Percentiles rank a stretch among this genome's conserved stretches.
phyloP scores from a whole-genome alignment of 2,888 invertebrate genomes.

The Apamea crenata region DNA sequence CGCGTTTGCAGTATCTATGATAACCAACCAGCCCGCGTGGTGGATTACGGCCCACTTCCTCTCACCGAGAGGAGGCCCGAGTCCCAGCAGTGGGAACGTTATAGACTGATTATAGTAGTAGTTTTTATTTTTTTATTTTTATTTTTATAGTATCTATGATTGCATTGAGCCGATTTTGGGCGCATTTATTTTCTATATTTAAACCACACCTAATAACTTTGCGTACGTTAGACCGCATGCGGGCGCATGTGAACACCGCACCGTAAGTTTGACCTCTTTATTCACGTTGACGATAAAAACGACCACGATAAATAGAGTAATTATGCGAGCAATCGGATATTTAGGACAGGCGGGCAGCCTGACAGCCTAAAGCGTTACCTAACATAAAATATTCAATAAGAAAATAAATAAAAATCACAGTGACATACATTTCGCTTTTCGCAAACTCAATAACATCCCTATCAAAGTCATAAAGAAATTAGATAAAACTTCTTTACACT shows the following conservation, averaged over 20 bases:
- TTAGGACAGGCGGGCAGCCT: fast-evolving
- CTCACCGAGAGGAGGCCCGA: too few species aligned
- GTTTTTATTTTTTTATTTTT: too few species aligned
- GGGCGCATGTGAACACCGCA: background rate
- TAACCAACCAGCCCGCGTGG: too few species aligned
- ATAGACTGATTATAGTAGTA: too few species aligned
- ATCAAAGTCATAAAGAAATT: constrained; percentile 21
- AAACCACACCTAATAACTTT: background rate
- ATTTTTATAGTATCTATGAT: too few species aligned
- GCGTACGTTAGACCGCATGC: background rate
- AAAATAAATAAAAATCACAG: constrained; percentile 62
- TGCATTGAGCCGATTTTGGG: background rate
- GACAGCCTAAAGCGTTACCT: background rate
- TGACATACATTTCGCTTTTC: constrained; percentile 22
- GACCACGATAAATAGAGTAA: background rate
- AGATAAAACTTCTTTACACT: background rate
- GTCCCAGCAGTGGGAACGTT: too few species aligned
- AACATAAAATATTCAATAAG: constrained; percentile 13
- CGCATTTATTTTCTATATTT: background rate
- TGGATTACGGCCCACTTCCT: too few species aligned
- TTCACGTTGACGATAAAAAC: background rate
- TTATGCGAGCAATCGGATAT: background rate
- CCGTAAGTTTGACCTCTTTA: background rate
- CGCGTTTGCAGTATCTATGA: background rate
- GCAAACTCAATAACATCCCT: constrained; percentile 11